These are phyloP conservation scores for Lasioglossum leucozonium DNA, from an alignment of 2,888 invertebrate genomes.

Conservation along the genomic window DNA sequence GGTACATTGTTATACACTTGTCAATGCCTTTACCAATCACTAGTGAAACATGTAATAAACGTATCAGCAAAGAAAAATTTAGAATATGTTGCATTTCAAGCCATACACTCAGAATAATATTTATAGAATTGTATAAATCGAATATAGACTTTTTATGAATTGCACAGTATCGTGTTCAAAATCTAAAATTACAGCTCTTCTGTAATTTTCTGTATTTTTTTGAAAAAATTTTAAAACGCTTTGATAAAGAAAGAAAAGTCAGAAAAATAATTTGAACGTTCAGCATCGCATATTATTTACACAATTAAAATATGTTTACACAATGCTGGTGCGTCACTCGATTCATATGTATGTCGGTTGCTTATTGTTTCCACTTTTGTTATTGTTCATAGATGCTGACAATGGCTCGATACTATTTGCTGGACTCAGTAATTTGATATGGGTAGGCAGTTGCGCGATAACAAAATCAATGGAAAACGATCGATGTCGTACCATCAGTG, in stretches of 20 bases:
- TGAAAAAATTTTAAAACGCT: not conserved
- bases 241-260: not conserved
- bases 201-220: not conserved
- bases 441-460: not conserved
- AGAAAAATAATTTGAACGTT: not conserved
- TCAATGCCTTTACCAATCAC: not conserved
- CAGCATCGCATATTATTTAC: not conserved
- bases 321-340: not conserved
- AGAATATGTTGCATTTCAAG: not conserved
- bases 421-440: not conserved
- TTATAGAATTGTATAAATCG: not conserved
- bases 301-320: not conserved
- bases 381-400: constrained; percentile 1
- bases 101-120: not conserved
- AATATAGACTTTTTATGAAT: not conserved
- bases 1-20: not conserved
- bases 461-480: not conserved
- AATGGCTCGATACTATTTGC: not conserved
- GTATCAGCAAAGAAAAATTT: not conserved
- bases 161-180: not conserved
- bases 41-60: not conserved
- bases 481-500: not conserved
- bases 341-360: not conserved
- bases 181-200: not conserved
- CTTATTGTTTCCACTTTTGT: not conserved